Base-by-base conservation (phyloP, 1,140 invertebrate genomes). In the Grapholita molesta region DNA sequence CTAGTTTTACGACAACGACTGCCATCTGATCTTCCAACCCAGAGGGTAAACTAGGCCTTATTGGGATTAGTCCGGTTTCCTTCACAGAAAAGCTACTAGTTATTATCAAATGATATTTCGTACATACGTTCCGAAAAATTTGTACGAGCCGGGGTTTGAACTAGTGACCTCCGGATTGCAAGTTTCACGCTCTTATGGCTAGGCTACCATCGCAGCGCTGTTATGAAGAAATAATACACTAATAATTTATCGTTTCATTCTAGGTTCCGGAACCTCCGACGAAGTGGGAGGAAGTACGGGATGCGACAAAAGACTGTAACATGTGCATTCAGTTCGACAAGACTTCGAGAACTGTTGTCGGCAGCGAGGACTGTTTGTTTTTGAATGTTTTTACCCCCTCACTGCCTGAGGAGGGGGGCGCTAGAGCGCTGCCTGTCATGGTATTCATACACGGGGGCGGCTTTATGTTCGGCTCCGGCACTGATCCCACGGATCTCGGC, bases 381-480 rank as follows among this genome's bases (percentile, higher is more conserved):
- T 72, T 94, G 21, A 94, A 94, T 79, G 93, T 94, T 0, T 94
- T 92, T 68, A 94, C 93, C 25, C 92, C 91, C 11, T 93, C 82
- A 30, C 76, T 93, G 67, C 86, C 91, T 18, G 70, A 30, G n/a
- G 24, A 3, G 76, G 66, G 77, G 73, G 35, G 15, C 25, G 11
- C 23, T 7, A 12, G 1, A 12, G 18, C 35, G 8, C 68, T 90
- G n/a, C 94, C 94, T 1, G 94, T 95, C 0, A 93, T 95, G 86
- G 92, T 95, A 0, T 94, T 90, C 55, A 83, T 96, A 25, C 94
- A 95, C 76, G 94, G 94, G 6, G 95, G 95, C 30, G 93, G 92
- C 24, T 94, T 95, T 69, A 73, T 92, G 11, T 81, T 82, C 71
- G 93, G 88, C 0, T 67, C 73, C 71, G 89, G 93, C 1, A 92